These are phyloP conservation scores for Alentia gelatinosa DNA, from an alignment of 2,888 invertebrate species.

Conservation along the genomic window DNA sequence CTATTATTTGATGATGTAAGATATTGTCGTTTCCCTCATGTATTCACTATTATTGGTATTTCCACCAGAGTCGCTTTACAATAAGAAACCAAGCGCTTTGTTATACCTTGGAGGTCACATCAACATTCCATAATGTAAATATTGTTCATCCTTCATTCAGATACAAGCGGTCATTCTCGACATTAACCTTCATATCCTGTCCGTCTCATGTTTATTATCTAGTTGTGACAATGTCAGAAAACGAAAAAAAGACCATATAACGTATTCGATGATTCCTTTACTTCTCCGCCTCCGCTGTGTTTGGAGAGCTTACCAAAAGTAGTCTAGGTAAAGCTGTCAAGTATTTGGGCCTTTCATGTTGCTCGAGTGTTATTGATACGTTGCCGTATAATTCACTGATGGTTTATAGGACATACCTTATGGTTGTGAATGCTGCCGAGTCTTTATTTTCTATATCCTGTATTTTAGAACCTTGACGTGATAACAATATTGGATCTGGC, in stretches of 20 bases:
- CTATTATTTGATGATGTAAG: slow-evolving; percentile 14
- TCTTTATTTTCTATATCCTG: neutral
- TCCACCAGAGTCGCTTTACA: neutral
- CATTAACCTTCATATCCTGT: neutral
- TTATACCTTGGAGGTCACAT: neutral
- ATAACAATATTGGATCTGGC: neutral
- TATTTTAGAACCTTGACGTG: neutral
- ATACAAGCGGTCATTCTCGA: neutral
- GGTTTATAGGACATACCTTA: neutral
- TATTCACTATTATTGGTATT: slow-evolving; percentile 21
- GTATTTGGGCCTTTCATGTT: neutral
- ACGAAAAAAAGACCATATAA: neutral
- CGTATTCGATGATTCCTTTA: neutral
- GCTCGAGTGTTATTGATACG: neutral
- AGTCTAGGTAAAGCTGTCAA: neutral
- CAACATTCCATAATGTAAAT: slow-evolving; percentile 31
- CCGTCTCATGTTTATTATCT: neutral
- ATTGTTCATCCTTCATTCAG: slow-evolving; percentile 14
- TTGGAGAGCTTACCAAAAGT: neutral
- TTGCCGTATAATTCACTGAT: neutral
- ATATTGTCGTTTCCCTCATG: neutral
- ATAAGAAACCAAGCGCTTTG: neutral
- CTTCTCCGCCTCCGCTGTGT: neutral
- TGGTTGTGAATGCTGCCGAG: neutral
- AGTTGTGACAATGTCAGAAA: neutral